Conservation (phyloP, 2,888 invertebrate genomes). For the Magallana nippona region DNA sequence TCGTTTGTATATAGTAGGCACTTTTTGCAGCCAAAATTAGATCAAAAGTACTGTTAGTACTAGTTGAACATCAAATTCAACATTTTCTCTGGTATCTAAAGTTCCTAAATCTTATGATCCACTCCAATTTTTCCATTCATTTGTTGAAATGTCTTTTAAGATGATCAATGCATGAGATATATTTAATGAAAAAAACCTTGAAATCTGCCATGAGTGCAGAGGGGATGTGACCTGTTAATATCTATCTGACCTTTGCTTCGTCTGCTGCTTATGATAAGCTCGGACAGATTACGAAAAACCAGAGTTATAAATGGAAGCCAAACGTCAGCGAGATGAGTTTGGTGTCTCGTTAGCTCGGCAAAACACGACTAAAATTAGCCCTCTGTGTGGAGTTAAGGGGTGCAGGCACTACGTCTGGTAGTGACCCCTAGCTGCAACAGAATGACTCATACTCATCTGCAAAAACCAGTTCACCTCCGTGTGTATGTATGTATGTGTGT, state of each 20-base stretch:
- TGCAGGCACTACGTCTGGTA: constrained; percentile 7
- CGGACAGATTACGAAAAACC: constrained; percentile 4
- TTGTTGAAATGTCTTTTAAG: no score
- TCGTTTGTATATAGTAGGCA: no score
- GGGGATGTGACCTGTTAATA: background rate
- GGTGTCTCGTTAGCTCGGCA: constrained; percentile 5
- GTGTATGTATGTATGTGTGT: background rate
- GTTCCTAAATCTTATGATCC: no score
- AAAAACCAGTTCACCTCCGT: background rate
- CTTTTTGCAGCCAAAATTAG: no score
- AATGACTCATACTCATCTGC: constrained; percentile 11
- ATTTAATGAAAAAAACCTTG: background rate
- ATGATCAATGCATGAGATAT: background rate
- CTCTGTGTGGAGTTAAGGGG: constrained; percentile 4
- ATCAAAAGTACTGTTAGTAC: no score
- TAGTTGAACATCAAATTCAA: no score
- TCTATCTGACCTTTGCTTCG: background rate
- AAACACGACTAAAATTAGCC: constrained; percentile 19
- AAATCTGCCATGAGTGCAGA: background rate
- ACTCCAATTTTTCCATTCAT: no score
- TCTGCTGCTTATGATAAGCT: background rate
- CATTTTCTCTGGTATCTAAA: no score
- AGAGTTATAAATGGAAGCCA: constrained; percentile 2
- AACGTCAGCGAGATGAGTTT: background rate
- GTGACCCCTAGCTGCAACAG: constrained; percentile 16